Percentiles rank a stretch among this genome's conserved stretches.
Evolutionary conservation across 2,888 invertebrate genomes (phyloP).

Genomic region (Brachypterus glaber): DNA sequence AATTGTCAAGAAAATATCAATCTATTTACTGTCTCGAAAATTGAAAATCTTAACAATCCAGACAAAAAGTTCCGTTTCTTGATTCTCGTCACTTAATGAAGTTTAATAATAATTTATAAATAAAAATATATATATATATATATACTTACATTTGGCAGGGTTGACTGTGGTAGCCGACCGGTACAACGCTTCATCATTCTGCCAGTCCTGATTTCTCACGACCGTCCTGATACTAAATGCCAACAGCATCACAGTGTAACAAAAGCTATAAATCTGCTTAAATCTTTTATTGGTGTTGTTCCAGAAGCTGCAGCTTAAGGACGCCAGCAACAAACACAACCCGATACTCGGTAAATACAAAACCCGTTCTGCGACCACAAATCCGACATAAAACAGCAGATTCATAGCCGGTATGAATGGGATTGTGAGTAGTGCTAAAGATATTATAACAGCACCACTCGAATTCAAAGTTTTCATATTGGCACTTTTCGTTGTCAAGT

Average conservation of each 20-base stretch:
- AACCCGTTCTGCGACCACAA: constrained; percentile 93
- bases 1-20: no score
- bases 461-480: constrained; percentile 16
- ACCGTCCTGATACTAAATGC: constrained; percentile 69
- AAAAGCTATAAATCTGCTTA: constrained; percentile 27
- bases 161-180: constrained; percentile 84
- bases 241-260: constrained; percentile 50
- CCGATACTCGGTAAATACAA: constrained; percentile 95
- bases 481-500: background rate
- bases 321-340: constrained; percentile 78
- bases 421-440: constrained; percentile 70
- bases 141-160: constrained; percentile 99
- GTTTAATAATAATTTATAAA: no score
- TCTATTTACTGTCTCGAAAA: no score
- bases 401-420: constrained; percentile 95
- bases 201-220: constrained; percentile 82
- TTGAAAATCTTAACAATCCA: no score
- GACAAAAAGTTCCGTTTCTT: no score
- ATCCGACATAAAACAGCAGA: constrained; percentile 95
- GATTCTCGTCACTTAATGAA: no score
- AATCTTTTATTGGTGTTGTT: constrained; percentile 33
- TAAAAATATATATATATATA: no score
- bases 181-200: constrained; percentile 86
- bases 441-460: constrained; percentile 37
- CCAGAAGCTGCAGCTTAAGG: constrained; percentile 56